Percentiles rank a stretch among this genome's conserved stretches.
Conservation (phyloP, 1,140 invertebrate genomes). For the Stegodyphus dumicola region DNA sequence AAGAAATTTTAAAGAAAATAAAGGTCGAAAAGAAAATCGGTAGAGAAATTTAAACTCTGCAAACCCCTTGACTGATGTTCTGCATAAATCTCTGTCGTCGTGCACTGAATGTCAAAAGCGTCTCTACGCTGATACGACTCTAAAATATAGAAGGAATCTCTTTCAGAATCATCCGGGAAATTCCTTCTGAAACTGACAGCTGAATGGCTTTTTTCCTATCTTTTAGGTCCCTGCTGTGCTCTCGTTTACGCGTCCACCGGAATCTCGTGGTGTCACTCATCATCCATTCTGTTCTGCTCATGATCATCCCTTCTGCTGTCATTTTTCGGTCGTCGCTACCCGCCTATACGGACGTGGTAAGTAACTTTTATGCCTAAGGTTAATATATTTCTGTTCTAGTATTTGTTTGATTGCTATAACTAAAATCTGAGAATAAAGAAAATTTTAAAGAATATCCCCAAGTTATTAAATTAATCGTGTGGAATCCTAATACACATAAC, state of each 20-base stretch:
- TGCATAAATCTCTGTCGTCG: no score
- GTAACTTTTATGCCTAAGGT: constrained; percentile 14
- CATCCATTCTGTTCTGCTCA: constrained; percentile 68
- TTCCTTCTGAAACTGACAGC: neutral
- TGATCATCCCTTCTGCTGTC: constrained; percentile 67
- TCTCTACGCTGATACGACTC: no score
- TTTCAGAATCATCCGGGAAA: no score
- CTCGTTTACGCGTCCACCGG: constrained; percentile 71
- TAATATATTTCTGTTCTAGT: neutral
- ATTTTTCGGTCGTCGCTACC: constrained; percentile 59
- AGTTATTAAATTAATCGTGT: neutral
- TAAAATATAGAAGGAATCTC: no score
- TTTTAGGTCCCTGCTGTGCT: constrained; percentile 70
- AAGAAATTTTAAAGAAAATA: no score
- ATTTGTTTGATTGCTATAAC: neutral
- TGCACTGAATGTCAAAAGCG: no score
- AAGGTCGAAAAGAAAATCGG: no score
- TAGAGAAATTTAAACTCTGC: no score
- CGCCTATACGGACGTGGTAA: constrained; percentile 64
- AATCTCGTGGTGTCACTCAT: constrained; percentile 71
- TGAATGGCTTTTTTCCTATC: neutral
- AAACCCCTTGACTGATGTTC: no score
- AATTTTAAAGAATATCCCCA: neutral
- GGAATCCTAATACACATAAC: neutral
- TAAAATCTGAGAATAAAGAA: no score